Conservation (phyloP, 2,888 invertebrate species). For the Stictocephala bisonia region DNA sequence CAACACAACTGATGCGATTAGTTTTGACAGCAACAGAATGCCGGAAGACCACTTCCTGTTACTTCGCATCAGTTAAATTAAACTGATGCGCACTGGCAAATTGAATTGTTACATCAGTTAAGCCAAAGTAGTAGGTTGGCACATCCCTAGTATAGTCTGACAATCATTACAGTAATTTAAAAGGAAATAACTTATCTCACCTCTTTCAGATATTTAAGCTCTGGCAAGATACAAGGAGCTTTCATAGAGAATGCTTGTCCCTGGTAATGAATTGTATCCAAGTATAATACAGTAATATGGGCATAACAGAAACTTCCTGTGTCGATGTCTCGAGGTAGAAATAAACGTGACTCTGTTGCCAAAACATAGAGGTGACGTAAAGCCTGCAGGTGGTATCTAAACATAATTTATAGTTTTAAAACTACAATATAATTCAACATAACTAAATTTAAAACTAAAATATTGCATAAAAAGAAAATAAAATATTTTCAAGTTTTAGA, state of each 20-base stretch:
- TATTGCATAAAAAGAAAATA: background rate
- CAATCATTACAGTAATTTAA: too few species aligned
- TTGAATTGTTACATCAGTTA: too few species aligned
- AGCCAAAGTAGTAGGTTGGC: too few species aligned
- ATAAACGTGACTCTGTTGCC: constrained; percentile 89
- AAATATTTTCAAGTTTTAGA: too few species aligned
- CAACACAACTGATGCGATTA: too few species aligned
- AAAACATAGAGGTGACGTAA: constrained; percentile 95
- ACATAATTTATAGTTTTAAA: constrained; percentile 54
- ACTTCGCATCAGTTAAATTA: too few species aligned
- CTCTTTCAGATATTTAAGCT: constrained; percentile 77
- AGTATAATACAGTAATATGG: constrained; percentile 73
- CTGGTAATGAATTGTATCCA: constrained; percentile 63
- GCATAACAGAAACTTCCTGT: constrained; percentile 85
- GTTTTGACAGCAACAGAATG: too few species aligned
- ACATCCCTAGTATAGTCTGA: too few species aligned
- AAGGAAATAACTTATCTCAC: too few species aligned
- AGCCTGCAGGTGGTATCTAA: constrained; percentile 95
- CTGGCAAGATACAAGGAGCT: constrained; percentile 90
- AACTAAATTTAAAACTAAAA: constrained; percentile 4
- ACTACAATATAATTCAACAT: too few species aligned
- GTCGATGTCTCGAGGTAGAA: constrained; percentile 88
- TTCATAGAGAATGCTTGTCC: constrained; percentile 71
- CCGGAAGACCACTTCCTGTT: too few species aligned
- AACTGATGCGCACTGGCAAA: too few species aligned